Conservation (phyloP, 2,797 vertebrate species). For the Ptychobarbus kaznakovi region DNA sequence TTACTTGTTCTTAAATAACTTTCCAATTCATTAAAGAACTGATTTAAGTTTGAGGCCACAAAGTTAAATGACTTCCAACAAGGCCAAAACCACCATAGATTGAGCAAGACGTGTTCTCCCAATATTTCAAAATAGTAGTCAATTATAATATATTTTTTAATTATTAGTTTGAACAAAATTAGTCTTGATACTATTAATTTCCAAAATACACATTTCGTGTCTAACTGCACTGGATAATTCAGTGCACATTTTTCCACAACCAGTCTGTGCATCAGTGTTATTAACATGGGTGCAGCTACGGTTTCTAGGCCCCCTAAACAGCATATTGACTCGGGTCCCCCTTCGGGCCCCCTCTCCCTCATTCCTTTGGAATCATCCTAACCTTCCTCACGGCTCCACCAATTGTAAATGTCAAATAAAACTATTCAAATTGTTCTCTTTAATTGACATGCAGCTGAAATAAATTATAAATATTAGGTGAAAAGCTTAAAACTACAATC, state of each 20-base stretch:
- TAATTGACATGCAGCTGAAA: neutral
- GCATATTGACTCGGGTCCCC: neutral
- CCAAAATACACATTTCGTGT: neutral
- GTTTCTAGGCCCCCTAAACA: neutral
- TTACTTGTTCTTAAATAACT: slow-evolving; percentile 27
- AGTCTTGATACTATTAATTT: neutral
- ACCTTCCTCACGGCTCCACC: too few relatives aligned
- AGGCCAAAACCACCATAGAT: neutral
- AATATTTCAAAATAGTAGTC: neutral
- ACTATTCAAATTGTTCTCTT: neutral
- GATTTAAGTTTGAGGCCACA: neutral
- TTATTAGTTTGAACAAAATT: neutral
- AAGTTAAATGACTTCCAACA: neutral
- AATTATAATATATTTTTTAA: neutral
- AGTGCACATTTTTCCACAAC: neutral
- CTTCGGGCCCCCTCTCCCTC: neutral
- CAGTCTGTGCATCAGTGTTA: neutral
- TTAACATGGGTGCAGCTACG: neutral
- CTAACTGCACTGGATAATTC: neutral
- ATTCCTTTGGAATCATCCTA: too few relatives aligned
- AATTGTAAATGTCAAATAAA: neutral
- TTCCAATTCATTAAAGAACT: neutral
- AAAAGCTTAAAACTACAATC: neutral
- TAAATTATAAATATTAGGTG: neutral
- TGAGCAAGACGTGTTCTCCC: neutral